Evolutionary conservation across 2,113 vertebrate species (phyloP).

Genomic region (Campylorhamphus procurvoides): DNA sequence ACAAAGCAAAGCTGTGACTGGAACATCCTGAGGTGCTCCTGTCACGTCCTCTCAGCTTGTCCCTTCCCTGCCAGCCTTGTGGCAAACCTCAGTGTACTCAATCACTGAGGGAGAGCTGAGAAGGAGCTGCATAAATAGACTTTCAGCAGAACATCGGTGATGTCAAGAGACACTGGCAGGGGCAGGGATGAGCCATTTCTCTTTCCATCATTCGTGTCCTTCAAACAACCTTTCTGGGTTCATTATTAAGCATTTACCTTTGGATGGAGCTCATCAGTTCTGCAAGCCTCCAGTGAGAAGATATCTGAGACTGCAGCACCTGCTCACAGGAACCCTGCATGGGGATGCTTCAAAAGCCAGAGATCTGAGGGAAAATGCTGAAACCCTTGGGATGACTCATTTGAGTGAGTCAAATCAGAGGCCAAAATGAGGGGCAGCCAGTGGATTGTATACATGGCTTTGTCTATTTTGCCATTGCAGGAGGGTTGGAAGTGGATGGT

Average conservation of each 20-base stretch:
- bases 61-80: background rate
- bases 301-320: background rate
- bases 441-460: background rate
- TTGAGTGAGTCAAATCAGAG: background rate
- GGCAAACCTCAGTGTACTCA: background rate
- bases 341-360: background rate
- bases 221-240: background rate
- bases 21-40: background rate
- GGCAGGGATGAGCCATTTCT: background rate
- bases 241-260: background rate
- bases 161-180: background rate
- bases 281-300: background rate
- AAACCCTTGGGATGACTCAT: background rate
- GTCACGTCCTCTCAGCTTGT: accelerated
- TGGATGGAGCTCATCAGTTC: background rate
- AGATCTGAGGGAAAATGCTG: background rate
- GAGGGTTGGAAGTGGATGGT: background rate
- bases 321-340: background rate
- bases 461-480: background rate
- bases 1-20: background rate
- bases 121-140: background rate
- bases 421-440: background rate
- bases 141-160: background rate
- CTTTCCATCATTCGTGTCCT: background rate
- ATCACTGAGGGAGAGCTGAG: background rate